phyloP scores from a whole-genome alignment of 1,140 invertebrate genomes.

The Eriosoma lanigerum region DNA sequence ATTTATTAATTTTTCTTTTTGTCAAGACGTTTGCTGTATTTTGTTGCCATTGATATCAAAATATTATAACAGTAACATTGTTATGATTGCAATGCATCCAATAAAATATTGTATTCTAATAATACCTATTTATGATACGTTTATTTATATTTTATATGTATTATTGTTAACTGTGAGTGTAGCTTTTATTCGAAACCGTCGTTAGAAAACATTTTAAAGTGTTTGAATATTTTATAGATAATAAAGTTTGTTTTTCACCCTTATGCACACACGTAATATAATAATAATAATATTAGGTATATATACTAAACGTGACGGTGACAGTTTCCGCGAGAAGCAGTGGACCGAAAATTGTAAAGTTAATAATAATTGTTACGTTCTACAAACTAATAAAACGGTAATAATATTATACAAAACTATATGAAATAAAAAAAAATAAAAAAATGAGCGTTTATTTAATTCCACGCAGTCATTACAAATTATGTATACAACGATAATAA shows the following conservation, averaged over 20 bases:
- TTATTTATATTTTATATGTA: no score
- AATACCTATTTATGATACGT: no score
- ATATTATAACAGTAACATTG: slow-evolving; percentile 14
- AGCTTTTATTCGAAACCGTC: background rate
- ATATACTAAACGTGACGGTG: background rate
- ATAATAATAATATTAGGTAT: background rate
- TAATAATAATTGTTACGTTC: slow-evolving; percentile 6
- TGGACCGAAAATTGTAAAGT: background rate
- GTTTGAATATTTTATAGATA: background rate
- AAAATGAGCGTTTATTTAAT: background rate
- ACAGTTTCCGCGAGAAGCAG: background rate
- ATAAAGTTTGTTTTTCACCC: background rate
- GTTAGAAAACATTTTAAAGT: background rate
- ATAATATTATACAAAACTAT: slow-evolving; percentile 8
- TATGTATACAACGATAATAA: slow-evolving; percentile 11
- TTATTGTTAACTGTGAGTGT: background rate
- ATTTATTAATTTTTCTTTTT: background rate
- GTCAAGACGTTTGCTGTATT: background rate
- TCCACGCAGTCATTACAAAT: slow-evolving; percentile 14
- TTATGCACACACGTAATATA: background rate
- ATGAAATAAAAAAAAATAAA: background rate
- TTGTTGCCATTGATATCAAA: background rate
- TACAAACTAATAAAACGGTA: slow-evolving; percentile 32
- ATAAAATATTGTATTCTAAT: background rate
- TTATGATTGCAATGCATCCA: slow-evolving; percentile 5